Percentiles rank a stretch among this genome's conserved stretches.
Conservation (phyloP, 2,113 vertebrate genomes). For the Apus apus region DNA sequence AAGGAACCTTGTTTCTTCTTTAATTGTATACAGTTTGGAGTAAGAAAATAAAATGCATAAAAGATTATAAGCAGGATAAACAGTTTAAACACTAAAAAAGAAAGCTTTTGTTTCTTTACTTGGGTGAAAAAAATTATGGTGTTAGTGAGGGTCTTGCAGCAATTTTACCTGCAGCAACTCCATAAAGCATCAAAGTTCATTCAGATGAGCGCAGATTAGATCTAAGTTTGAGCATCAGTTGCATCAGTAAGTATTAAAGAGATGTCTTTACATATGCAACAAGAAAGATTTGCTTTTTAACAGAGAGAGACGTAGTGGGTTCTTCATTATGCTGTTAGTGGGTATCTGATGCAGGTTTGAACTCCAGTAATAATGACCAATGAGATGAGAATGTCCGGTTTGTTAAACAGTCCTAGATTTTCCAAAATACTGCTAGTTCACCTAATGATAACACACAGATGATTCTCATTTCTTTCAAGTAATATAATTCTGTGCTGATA, state of each 20-base stretch:
- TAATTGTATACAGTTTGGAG: not conserved
- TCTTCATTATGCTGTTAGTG: not conserved
- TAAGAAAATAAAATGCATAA: not conserved
- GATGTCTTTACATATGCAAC: not conserved
- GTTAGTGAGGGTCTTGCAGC: not conserved
- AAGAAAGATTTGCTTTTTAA: not conserved
- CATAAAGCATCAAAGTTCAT: not conserved
- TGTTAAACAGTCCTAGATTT: not conserved
- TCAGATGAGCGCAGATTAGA: not conserved
- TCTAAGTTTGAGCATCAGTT: not conserved
- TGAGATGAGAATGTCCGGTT: not conserved
- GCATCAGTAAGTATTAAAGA: not conserved
- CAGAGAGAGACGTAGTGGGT: rapidly evolving
- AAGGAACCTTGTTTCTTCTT: not conserved
- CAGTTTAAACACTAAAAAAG: not conserved
- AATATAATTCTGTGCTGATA: not conserved
- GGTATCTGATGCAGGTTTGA: not conserved
- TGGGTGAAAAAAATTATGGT: not conserved
- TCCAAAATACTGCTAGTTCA: not conserved
- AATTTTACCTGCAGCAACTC: not conserved
- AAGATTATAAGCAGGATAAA: not conserved
- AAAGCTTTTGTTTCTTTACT: not conserved
- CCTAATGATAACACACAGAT: not conserved
- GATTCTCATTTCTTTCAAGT: not conserved
- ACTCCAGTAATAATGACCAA: not conserved